Conservation (phyloP, 2,113 vertebrate genomes). For the Microtus richardsoni region DNA sequence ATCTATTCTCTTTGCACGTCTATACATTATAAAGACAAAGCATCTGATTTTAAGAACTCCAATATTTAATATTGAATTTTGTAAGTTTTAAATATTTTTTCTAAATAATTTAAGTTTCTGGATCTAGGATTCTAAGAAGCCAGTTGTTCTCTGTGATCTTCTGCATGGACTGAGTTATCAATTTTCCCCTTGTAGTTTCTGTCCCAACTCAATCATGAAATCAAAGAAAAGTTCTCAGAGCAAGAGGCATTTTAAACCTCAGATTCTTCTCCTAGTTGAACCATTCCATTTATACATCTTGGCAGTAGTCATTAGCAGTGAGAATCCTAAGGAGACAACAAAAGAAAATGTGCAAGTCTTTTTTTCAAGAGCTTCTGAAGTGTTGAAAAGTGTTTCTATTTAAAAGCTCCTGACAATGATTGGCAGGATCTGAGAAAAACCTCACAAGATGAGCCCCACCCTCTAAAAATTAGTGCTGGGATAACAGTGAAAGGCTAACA, state of each 20-base stretch:
- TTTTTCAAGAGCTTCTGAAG: slow-evolving; percentile 77
- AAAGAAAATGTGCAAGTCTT: slow-evolving; percentile 77
- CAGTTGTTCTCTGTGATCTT: neutral
- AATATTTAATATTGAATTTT: neutral
- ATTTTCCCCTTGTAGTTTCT: slow-evolving; percentile 48
- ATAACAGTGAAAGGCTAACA: slow-evolving; percentile 59
- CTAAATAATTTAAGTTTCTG: slow-evolving; percentile 29
- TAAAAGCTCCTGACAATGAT: slow-evolving; percentile 80
- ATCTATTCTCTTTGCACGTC: slow-evolving; percentile 18
- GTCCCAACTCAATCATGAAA: slow-evolving; percentile 66
- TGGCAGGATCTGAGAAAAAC: slow-evolving; percentile 80
- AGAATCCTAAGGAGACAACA: slow-evolving; percentile 78
- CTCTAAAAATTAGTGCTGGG: slow-evolving; percentile 67
- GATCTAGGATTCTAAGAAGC: neutral
- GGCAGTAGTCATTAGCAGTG: slow-evolving; percentile 74
- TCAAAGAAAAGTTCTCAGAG: slow-evolving; percentile 61
- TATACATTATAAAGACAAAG: neutral
- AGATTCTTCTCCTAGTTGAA: slow-evolving; percentile 53
- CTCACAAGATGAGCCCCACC: slow-evolving; percentile 71
- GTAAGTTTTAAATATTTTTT: slow-evolving; percentile 10
- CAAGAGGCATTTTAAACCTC: slow-evolving; percentile 64
- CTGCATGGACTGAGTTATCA: neutral
- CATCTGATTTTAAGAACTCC: slow-evolving; percentile 23
- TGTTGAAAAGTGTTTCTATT: slow-evolving; percentile 81
- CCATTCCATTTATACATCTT: slow-evolving; percentile 74